Evolutionary conservation across 2,797 vertebrate species (phyloP).

Genomic region (Pipistrellus pipistrellus): DNA sequence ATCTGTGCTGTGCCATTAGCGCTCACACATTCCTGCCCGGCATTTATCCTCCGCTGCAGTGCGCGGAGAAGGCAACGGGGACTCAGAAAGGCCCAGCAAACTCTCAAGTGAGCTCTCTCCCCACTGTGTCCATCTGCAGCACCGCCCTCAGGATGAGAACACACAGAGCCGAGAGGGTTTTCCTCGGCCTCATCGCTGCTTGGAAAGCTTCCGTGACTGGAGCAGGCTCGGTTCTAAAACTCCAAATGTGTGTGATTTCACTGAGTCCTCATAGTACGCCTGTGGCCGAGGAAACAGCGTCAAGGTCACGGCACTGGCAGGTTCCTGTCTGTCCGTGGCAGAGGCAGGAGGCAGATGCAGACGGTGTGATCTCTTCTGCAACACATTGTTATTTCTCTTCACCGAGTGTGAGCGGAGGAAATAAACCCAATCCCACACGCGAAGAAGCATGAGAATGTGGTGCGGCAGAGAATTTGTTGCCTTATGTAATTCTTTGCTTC

Average conservation of each 20-base stretch:
- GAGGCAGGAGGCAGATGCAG: neutral
- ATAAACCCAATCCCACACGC: neutral
- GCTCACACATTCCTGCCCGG: neutral
- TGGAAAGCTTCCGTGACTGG: too few species aligned
- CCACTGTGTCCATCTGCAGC: neutral
- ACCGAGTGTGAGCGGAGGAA: neutral
- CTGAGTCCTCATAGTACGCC: neutral
- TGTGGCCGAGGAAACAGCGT: neutral
- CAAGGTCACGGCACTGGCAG: neutral
- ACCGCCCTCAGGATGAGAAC: fast-evolving
- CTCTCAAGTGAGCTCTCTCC: neutral
- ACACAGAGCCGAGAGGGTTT: neutral
- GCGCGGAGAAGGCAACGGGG: neutral
- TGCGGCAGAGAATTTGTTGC: neutral
- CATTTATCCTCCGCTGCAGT: neutral
- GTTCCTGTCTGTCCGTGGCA: neutral
- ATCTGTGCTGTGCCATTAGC: neutral
- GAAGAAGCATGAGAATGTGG: neutral
- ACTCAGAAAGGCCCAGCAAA: neutral
- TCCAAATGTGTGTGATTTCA: neutral
- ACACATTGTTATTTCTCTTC: neutral
- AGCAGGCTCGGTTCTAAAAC: neutral
- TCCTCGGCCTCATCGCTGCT: too few species aligned
- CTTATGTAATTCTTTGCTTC: slow-evolving; percentile 33
- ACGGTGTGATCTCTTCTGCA: neutral